Conservation (phyloP, 2,888 invertebrate genomes). For the Thymelicus sylvestris region DNA sequence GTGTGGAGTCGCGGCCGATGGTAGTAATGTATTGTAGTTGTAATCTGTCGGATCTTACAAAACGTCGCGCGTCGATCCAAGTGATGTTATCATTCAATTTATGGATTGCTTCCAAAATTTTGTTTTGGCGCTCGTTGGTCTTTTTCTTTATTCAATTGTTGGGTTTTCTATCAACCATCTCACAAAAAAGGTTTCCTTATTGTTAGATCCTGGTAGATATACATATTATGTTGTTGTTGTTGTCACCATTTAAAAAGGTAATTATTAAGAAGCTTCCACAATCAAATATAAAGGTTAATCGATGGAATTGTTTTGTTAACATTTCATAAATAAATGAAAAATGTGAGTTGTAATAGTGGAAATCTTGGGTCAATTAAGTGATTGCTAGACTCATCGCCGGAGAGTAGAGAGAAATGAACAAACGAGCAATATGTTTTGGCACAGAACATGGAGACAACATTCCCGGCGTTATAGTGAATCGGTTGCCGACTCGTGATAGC, state of each 20-base stretch:
- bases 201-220: too few species aligned
- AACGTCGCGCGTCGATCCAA: constrained; percentile 8
- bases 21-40: background rate
- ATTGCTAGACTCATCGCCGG: too few species aligned
- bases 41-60: constrained; percentile 2
- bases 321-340: too few species aligned
- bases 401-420: background rate
- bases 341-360: too few species aligned
- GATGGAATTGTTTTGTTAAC: too few species aligned
- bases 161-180: too few species aligned
- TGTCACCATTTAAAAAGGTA: too few species aligned
- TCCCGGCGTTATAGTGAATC: constrained; percentile 15
- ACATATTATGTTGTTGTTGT: too few species aligned
- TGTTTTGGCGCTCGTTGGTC: background rate
- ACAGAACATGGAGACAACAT: background rate
- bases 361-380: too few species aligned
- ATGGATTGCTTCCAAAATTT: constrained; percentile 12
- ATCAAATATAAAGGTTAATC: too few species aligned
- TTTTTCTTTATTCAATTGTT: background rate
- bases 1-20: background rate
- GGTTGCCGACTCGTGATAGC: background rate
- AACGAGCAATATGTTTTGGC: constrained; percentile 7
- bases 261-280: too few species aligned
- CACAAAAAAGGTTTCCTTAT: too few species aligned
- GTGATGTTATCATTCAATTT: background rate